Evolutionary conservation across 2,888 invertebrate genomes (phyloP).

Genomic region (Drosophila pegasa): DNA sequence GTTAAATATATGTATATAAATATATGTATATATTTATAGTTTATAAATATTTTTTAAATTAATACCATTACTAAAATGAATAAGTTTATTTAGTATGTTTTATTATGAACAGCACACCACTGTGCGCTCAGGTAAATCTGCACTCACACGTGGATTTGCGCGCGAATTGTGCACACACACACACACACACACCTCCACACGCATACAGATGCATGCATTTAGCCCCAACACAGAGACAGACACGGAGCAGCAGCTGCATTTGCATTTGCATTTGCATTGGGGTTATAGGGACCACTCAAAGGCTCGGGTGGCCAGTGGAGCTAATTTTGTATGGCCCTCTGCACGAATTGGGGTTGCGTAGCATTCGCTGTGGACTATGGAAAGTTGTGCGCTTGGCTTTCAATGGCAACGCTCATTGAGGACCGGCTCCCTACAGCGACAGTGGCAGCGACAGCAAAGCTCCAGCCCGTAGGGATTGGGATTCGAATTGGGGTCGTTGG

Average conservation of each 20-base stretch:
- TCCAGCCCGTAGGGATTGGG: conserved; percentile 32
- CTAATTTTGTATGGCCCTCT: conserved; percentile 67
- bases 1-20: no score
- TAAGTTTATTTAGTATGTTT: no score
- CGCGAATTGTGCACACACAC: conserved; percentile 40
- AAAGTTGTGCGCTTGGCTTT: conserved; percentile 44
- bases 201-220: conserved; percentile 7
- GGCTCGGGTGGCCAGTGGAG: conserved; percentile 67
- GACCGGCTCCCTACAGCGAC: conserved; percentile 16
- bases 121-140: conserved; percentile 34
- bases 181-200: conserved; percentile 21
- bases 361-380: conserved; percentile 20
- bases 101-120: conserved; percentile 15
- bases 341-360: conserved; percentile 61
- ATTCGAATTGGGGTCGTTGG: conserved; percentile 53
- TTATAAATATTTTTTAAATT: not conserved
- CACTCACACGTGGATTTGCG: conserved; percentile 53
- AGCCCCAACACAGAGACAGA: conserved; percentile 12
- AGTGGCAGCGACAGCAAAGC: conserved; percentile 13
- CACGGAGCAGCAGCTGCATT: conserved; percentile 18
- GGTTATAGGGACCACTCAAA: conserved; percentile 65
- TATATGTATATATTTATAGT: not conserved
- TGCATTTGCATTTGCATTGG: conserved; percentile 50
- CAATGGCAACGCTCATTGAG: conserved; percentile 56
- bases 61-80: not conserved